Conservation (phyloP, 2,797 vertebrate genomes). For the Rhinichthys osculus region DNA sequence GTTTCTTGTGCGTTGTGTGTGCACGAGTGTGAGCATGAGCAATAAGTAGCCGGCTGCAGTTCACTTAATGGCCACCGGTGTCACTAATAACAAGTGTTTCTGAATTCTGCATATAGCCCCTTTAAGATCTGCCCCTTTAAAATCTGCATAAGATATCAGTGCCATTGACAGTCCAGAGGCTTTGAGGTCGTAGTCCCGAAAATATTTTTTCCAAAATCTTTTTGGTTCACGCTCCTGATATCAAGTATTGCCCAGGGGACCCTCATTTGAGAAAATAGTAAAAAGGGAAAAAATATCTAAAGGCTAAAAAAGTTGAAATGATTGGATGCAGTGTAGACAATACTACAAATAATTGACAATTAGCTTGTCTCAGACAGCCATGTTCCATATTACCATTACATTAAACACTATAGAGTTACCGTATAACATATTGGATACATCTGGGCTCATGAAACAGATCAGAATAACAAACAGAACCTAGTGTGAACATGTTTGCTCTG, state of each 20-base stretch:
- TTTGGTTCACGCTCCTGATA: neutral
- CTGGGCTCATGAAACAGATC: neutral
- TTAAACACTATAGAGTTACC: neutral
- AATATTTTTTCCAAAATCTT: neutral
- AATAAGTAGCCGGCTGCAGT: neutral
- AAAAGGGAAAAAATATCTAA: neutral
- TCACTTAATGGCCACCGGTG: neutral
- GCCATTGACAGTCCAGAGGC: neutral
- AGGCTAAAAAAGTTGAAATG: neutral
- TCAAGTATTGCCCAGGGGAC: neutral
- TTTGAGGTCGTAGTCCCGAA: neutral
- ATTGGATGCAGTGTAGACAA: neutral
- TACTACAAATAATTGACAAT: neutral
- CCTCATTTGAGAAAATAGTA: neutral
- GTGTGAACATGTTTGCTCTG: slow-evolving; percentile 66
- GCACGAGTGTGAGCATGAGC: neutral
- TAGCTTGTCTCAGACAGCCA: neutral
- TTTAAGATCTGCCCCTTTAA: neutral
- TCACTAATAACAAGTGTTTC: neutral
- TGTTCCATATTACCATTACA: neutral
- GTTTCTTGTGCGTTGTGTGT: neutral
- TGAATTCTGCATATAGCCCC: neutral
- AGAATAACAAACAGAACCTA: slow-evolving; percentile 73
- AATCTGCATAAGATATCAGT: neutral
- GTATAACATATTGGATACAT: neutral